Percentiles rank a stretch among this genome's conserved stretches.
phyloP scores from a whole-genome alignment of 2,113 vertebrate species.

The Miniopterus natalensis region DNA sequence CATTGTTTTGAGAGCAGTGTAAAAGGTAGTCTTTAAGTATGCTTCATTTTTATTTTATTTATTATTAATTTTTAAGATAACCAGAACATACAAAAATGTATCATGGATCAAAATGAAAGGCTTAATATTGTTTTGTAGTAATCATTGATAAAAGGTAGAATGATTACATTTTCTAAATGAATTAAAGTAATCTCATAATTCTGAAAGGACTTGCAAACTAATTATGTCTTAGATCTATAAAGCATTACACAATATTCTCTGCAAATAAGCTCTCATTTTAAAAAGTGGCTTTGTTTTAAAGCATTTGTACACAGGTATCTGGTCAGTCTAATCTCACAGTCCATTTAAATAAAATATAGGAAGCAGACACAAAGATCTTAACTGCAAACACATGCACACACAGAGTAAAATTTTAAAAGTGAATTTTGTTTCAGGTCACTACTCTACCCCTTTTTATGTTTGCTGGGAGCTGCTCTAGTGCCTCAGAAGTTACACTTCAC shows the following conservation, averaged over 20 bases:
- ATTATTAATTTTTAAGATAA: neutral
- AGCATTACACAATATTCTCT: neutral
- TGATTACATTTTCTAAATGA: neutral
- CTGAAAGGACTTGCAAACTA: slow-evolving; percentile 23
- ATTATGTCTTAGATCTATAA: slow-evolving; percentile 18
- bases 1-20: neutral
- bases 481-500: neutral
- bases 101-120: neutral
- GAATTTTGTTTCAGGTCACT: neutral
- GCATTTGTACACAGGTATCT: neutral
- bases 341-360: neutral
- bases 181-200: slow-evolving; percentile 21
- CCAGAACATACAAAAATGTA: neutral
- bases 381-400: neutral
- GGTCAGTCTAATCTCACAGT: neutral
- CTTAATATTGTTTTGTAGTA: neutral
- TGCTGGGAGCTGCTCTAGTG: neutral
- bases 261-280: neutral
- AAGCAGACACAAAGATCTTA: neutral
- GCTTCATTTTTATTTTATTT: neutral
- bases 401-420: neutral
- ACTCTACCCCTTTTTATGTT: neutral
- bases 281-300: neutral
- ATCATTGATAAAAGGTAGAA: neutral
- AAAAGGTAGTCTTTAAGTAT: neutral